A percentile compares a stretch with the other conserved stretches of the same genome.
These are phyloP conservation scores for Echiichthys vipera DNA, from an alignment of 2,797 vertebrate genomes.

Conservation along the genomic window DNA sequence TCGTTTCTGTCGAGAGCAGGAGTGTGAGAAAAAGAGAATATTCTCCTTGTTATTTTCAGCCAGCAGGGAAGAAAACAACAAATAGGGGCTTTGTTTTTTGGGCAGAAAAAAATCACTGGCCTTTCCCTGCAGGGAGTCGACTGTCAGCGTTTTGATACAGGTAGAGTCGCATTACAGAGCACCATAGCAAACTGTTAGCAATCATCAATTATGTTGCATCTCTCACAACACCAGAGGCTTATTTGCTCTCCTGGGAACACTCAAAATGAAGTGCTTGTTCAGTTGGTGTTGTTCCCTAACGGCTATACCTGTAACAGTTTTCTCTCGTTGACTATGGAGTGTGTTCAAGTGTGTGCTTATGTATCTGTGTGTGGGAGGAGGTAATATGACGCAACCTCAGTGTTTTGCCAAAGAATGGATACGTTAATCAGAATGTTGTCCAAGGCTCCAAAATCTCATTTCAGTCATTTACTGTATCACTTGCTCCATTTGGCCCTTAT, in stretches of 20 bases:
- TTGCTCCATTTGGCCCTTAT: neutral
- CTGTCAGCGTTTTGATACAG: constrained; percentile 53
- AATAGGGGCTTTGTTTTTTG: constrained; percentile 62
- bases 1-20: constrained; percentile 47
- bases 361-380: constrained; percentile 30
- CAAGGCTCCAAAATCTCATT: constrained; percentile 19
- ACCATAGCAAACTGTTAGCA: constrained; percentile 38
- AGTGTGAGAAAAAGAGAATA: constrained; percentile 29
- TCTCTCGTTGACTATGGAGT: constrained; percentile 29
- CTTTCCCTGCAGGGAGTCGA: constrained; percentile 48
- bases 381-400: constrained; percentile 21
- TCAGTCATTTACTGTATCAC: neutral
- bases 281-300: constrained; percentile 51
- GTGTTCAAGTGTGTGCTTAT: constrained; percentile 36
- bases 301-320: constrained; percentile 43
- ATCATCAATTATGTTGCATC: constrained; percentile 65
- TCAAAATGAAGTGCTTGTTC: constrained; percentile 59
- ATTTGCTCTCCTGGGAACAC: constrained; percentile 49
- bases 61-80: constrained; percentile 53
- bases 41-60: constrained; percentile 60
- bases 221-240: constrained; percentile 54
- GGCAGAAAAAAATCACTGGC: constrained; percentile 57
- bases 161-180: constrained; percentile 33
- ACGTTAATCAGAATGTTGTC: constrained; percentile 4
- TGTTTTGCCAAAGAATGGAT: constrained; percentile 12